Conservation (phyloP, 2,113 vertebrate genomes). For the Nerophis lumbriciformis region DNA sequence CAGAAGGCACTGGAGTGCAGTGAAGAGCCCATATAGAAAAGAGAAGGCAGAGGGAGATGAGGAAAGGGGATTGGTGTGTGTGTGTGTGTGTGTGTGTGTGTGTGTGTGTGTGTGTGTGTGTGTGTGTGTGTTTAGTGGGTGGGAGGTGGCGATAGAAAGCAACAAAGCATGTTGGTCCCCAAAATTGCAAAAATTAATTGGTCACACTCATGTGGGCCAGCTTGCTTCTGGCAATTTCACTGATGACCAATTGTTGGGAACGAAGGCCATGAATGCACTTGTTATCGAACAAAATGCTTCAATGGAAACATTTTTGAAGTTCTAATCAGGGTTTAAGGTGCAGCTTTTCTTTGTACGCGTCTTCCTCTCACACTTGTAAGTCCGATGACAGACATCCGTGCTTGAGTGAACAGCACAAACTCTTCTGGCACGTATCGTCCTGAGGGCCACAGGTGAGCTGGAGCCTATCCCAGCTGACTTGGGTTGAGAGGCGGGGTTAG, state of each 20-base stretch:
- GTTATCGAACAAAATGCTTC: conserved; percentile 9
- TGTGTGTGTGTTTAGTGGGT: conserved; percentile 10
- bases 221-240: conserved; percentile 47
- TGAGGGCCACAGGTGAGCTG: no score
- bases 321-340: background rate
- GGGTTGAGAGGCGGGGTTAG: no score
- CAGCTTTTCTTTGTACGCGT: background rate
- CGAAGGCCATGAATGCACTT: conserved; percentile 21
- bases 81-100: conserved; percentile 2
- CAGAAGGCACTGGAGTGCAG: conserved; percentile 60
- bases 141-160: conserved; percentile 48
- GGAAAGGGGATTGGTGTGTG: conserved; percentile 5
- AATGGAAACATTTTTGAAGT: conserved; percentile 9
- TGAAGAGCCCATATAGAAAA: conserved; percentile 58
- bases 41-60: conserved; percentile 25
- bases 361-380: background rate
- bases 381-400: background rate
- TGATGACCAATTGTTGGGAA: conserved; percentile 26
- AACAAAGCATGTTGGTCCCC: conserved; percentile 60
- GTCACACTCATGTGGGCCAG: conserved; percentile 48
- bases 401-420: background rate
- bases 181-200: conserved; percentile 65
- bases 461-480: no score
- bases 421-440: no score
- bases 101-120: background rate